phyloP scores from a whole-genome alignment of 2,797 vertebrate species.

The Eutrigla gurnardus region DNA sequence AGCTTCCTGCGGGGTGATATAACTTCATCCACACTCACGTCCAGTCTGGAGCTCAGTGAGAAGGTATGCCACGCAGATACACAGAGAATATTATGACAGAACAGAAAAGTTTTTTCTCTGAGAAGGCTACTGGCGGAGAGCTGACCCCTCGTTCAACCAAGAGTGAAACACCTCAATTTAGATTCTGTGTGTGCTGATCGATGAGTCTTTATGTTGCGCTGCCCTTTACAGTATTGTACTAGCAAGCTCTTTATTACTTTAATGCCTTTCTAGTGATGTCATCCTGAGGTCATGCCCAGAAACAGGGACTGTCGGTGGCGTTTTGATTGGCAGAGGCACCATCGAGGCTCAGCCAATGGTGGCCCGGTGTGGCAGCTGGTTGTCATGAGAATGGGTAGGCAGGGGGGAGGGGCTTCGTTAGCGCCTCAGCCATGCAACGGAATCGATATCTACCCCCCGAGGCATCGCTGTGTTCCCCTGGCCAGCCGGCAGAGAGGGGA shows the following conservation, averaged over 20 bases:
- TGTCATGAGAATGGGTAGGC: constrained; percentile 76
- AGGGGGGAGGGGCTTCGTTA: constrained; percentile 77
- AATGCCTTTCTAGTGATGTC: constrained; percentile 82
- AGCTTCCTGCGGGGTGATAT: constrained; percentile 73
- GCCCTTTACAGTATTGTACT: constrained; percentile 82
- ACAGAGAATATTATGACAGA: constrained; percentile 61
- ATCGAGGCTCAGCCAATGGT: constrained; percentile 68
- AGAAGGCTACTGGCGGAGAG: constrained; percentile 46
- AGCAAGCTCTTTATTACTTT: constrained; percentile 79
- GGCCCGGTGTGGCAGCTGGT: constrained; percentile 65
- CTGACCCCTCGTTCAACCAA: constrained; percentile 74
- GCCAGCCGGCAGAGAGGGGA: constrained; percentile 56
- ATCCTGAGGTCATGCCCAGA: constrained; percentile 79
- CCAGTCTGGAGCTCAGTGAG: constrained; percentile 51
- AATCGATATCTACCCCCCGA: constrained; percentile 77
- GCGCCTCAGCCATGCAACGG: constrained; percentile 65
- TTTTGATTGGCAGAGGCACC: constrained; percentile 80
- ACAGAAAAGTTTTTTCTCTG: constrained; percentile 62
- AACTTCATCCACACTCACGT: constrained; percentile 64
- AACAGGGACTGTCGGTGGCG: constrained; percentile 62
- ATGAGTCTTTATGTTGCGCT: constrained; percentile 75
- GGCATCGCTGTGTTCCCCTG: constrained; percentile 65
- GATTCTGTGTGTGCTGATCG: constrained; percentile 65
- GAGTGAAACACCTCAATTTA: constrained; percentile 75
- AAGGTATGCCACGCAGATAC: constrained; percentile 69